Evolutionary conservation across 2,797 vertebrate species (phyloP), one percentile per base, ranked within the genome.

Genomic region (Rallus crepitans): DNA sequence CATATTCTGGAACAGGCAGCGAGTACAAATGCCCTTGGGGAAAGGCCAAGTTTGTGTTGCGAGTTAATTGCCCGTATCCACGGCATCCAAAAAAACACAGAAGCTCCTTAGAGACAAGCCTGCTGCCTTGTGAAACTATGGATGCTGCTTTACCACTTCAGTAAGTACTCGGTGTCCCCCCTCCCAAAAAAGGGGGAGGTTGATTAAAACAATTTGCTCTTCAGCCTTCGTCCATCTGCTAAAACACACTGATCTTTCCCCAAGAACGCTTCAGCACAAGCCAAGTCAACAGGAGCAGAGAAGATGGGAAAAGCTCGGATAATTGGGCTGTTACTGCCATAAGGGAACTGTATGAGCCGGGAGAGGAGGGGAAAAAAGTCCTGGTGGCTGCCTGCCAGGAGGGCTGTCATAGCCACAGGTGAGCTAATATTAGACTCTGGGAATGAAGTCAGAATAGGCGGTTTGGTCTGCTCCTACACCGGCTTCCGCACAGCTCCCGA

Each of bases 191-290:
- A 73, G 42, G 20, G 30, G 24, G 18, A 76, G 45, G 24, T 76
- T 90, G 89, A 80, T 89, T 90, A 75, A 94, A 95, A 87, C 55
- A 83, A 89, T 91, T 95, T 89, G 68, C 82, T 93, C 71, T 92
- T 80, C 92, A 95, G 87, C 78, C 75, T 87, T 81, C 2, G 7
- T 79, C 82, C 91, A 85, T 91, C 94, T 93, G 89, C 87, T 82
- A 18, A 91, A 83, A 39, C 48, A 94, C 33, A 24, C 72, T 69
- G 82, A 86, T 81, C 75, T 50, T 79, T 72, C 68, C 57, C 69
- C n/a, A 72, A 53, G 68, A 91, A 91, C 0, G 0, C 17, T 92
- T 42, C 47, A 53, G 87, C 81, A 75, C 27, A 56, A 91, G 91
- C 86, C 89, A 80, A 75, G 76, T 33, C 83, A 81, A 65, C 11